Conservation (phyloP, 2,888 invertebrate genomes). For the Acanthosepion pharaonis region DNA sequence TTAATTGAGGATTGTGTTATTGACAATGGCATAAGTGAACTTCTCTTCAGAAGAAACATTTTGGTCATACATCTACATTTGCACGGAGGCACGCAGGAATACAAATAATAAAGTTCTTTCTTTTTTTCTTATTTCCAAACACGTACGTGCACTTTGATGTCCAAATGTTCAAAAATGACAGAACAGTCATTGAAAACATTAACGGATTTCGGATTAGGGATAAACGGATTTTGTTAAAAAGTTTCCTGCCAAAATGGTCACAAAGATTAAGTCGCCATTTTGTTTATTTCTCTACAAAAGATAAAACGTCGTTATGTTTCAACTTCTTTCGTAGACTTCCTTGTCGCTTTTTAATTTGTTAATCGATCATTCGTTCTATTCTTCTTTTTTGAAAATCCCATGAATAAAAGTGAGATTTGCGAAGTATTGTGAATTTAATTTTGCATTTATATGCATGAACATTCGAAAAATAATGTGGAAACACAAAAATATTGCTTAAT, state of each 20-base stretch:
- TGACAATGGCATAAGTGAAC: too few species aligned
- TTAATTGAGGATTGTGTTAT: too few species aligned
- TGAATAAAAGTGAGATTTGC: not conserved
- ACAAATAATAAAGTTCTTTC: not conserved
- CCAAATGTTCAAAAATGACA: not conserved
- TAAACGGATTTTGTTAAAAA: not conserved
- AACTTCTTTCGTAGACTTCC: not conserved
- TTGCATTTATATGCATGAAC: too few species aligned
- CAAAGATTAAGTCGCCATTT: not conserved
- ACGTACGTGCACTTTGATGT: not conserved
- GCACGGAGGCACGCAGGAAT: not conserved
- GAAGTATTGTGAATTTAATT: too few species aligned
- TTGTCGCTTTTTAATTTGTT: not conserved
- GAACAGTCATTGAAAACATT: not conserved
- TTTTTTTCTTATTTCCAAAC: not conserved
- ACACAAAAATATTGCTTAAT: too few species aligned
- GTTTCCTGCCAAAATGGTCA: not conserved
- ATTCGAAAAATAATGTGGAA: too few species aligned
- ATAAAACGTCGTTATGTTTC: not conserved
- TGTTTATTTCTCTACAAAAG: not conserved
- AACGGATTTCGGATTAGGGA: not conserved
- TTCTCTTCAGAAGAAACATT: too few species aligned
- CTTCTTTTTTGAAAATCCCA: not conserved
- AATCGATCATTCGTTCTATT: not conserved
- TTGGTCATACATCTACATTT: too few species aligned